A percentile compares a stretch with the other conserved stretches of the same genome.
Evolutionary conservation across 2,888 invertebrate genomes (phyloP).

Genomic region (Ectobius pallidus): DNA sequence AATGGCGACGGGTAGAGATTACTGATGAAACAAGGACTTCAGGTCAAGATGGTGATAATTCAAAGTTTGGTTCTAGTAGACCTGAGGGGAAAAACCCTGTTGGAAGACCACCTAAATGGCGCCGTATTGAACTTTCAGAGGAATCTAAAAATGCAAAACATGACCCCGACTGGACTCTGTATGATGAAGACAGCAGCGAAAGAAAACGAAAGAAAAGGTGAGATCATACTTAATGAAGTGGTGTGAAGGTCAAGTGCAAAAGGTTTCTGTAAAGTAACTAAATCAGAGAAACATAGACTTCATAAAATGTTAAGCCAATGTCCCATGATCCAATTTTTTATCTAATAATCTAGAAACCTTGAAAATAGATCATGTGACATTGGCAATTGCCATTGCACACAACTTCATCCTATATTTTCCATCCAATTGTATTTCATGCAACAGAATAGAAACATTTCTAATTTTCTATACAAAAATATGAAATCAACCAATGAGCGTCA

Average conservation of each 20-base stretch:
- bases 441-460: no score
- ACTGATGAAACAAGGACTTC: slow-evolving; percentile 45
- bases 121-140: slow-evolving; percentile 45
- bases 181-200: slow-evolving; percentile 41
- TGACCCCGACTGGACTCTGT: slow-evolving; percentile 36
- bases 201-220: slow-evolving; percentile 36
- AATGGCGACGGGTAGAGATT: slow-evolving; percentile 38
- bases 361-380: no score
- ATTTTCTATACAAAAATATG: no score
- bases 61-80: background rate
- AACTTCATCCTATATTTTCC: no score
- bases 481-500: no score
- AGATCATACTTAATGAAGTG: no score
- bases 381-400: no score
- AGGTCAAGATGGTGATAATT: slow-evolving; percentile 26
- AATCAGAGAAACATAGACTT: background rate
- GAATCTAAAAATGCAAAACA: slow-evolving; percentile 39
- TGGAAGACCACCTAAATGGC: slow-evolving; percentile 41
- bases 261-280: background rate
- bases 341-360: no score
- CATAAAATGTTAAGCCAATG: no score
- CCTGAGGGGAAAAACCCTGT: slow-evolving; percentile 31
- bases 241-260: background rate
- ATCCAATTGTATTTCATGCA: no score
- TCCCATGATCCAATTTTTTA: no score